These are phyloP conservation scores for Alethe castanea DNA, from an alignment of 2,113 vertebrate genomes.

Conservation along the genomic window DNA sequence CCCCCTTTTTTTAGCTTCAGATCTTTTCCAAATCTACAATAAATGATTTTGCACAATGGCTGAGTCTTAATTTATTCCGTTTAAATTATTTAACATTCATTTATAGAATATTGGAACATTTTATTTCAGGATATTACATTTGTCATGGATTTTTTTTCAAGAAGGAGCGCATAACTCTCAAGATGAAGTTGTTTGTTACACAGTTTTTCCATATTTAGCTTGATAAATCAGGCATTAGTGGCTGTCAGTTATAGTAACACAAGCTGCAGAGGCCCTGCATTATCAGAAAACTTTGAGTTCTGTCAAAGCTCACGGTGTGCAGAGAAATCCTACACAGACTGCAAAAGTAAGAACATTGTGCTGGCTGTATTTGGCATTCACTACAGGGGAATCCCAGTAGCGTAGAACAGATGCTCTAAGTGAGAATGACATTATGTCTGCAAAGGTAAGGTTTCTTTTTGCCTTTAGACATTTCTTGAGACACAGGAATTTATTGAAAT, in stretches of 20 bases:
- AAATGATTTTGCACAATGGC: background rate
- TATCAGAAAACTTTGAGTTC: background rate
- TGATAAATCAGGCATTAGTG: background rate
- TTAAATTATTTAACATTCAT: conserved; percentile 22
- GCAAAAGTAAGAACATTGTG: background rate
- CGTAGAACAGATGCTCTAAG: background rate
- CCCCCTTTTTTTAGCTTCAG: background rate
- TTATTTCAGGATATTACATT: conserved; percentile 1
- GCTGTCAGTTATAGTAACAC: background rate
- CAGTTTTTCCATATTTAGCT: background rate
- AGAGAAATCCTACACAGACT: background rate
- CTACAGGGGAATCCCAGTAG: background rate
- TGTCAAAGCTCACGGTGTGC: background rate
- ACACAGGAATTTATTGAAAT: background rate
- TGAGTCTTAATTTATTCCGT: conserved; percentile 18
- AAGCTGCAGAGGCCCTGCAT: background rate
- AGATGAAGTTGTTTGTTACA: background rate
- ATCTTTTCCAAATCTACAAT: background rate
- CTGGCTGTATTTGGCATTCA: background rate
- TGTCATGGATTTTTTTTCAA: background rate
- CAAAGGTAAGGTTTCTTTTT: background rate
- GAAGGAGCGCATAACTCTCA: background rate
- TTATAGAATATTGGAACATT: background rate
- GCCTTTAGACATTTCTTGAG: background rate
- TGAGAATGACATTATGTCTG: background rate